Conservation (phyloP, 2,888 invertebrate species). For the Oscheius sp. region DNA sequence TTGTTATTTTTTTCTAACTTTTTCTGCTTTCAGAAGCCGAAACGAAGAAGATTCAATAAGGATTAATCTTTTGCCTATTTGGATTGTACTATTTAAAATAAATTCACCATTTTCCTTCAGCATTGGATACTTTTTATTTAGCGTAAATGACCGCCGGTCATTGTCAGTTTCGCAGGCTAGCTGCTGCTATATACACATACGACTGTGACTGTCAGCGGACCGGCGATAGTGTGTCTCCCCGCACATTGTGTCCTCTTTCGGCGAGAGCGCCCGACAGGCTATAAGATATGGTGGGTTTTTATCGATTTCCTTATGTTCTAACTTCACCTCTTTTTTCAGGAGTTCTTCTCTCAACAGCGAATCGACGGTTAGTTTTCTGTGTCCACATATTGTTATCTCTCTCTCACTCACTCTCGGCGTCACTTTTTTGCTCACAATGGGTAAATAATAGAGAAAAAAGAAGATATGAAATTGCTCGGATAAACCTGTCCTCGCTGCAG, state of each 20-base stretch:
- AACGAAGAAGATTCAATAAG: slow-evolving; percentile 12
- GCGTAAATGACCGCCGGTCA: slow-evolving; percentile 6
- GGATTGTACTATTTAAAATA: slow-evolving; percentile 3
- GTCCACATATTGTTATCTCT: background rate
- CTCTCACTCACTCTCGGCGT: background rate
- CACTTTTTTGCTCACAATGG: no score
- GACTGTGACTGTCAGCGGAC: background rate
- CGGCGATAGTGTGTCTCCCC: slow-evolving; percentile 11
- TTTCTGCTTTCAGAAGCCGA: slow-evolving; percentile 9
- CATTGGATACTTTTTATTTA: no score
- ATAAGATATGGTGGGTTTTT: slow-evolving; percentile 22
- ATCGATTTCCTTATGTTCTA: slow-evolving; percentile 7
- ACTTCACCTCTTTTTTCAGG: slow-evolving; percentile 33
- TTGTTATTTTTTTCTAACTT: background rate
- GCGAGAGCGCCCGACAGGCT: background rate
- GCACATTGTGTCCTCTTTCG: slow-evolving; percentile 7
- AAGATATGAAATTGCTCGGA: no score
- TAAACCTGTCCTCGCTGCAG: background rate
- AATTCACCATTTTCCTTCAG: slow-evolving; percentile 7
- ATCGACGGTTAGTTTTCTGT: slow-evolving; percentile 46
- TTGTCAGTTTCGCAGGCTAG: no score
- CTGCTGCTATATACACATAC: slow-evolving; percentile 11
- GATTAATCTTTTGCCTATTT: background rate
- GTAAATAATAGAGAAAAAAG: no score
- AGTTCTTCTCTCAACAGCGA: slow-evolving; percentile 38